Evolutionary conservation across 2,113 vertebrate species (phyloP), one percentile per base, ranked within the genome.

Genomic region (Scophthalmus maximus): DNA sequence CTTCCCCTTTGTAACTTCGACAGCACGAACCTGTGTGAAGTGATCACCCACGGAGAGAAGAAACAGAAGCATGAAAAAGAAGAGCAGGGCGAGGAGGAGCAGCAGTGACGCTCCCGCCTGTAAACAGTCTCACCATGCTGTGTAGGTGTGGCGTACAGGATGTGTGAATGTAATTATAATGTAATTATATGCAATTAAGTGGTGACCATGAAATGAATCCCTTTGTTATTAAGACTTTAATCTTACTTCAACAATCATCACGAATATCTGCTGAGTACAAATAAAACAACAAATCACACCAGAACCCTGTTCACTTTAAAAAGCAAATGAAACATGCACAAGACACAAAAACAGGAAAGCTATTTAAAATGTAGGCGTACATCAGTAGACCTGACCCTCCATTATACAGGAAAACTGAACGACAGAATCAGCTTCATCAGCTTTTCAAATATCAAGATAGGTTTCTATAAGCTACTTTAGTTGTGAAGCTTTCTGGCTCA

Each of bases 1-100:
- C 78, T 95, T 94, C 73, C 1, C 49, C 11, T 12, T 0, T 93
- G 94, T 82, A 94, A 95, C 86, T 82, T 95, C 79, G 92, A 95
- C 68, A 94, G 95, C 81, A 94, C 94, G 80, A 96, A 93, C 68
- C 86, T 94, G 15, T 93, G 95, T 65, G 94, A 94, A 2, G 92
- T 95, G 91, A 96, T 96, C 52, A 95, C 94, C 0, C 93, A 94
- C 0, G 86, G 93, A 0, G 73, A 66, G 61, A 1, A 36, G 50
- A 68, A 8, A 14, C 50, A 27, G 14, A 5, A 51, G 11, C 40
- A 26, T 29, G 50, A 69, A 40, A 42, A 67, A 67, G 70, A 34
- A 3, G 23, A 67, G 6, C 57, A 42, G 8, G 52, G 67, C 11
- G 52, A 50, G 61, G 51, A 46, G 25, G 42, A 68, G 47, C 23